Conservation (phyloP, 1,140 invertebrate genomes). For the Pseudomyrmex dendroicus region DNA sequence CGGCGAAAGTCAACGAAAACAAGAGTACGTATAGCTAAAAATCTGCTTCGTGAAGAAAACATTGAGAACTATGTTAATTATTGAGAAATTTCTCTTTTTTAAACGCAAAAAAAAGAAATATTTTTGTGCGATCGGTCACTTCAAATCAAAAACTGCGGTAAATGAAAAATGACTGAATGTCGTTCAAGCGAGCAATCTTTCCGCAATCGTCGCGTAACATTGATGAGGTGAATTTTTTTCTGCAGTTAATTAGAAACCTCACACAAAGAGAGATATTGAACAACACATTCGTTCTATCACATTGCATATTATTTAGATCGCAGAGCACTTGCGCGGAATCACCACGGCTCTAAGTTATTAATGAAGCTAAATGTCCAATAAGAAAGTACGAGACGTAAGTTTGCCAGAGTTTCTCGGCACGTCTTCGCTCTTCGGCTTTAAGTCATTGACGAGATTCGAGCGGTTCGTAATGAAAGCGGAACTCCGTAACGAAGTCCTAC, state of each 20-base stretch:
- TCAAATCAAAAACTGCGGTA: background rate
- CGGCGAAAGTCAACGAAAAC: background rate
- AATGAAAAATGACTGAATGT: background rate
- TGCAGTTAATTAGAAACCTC: background rate
- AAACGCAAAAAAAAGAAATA: background rate
- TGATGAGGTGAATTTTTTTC: background rate
- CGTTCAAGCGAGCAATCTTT: background rate
- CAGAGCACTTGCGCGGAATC: conserved; percentile 65
- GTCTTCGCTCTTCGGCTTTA: conserved; percentile 56
- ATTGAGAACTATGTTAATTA: background rate
- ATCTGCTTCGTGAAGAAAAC: background rate
- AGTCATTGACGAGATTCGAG: conserved; percentile 66
- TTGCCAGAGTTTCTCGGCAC: conserved; percentile 28
- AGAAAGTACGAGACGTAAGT: conserved; percentile 62
- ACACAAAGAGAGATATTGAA: background rate
- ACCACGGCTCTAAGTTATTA: conserved; percentile 65
- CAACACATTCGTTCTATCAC: background rate
- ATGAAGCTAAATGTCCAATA: conserved; percentile 63
- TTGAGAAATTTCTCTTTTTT: background rate
- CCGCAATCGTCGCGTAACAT: background rate
- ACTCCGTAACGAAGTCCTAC: conserved; percentile 71
- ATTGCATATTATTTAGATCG: conserved; percentile 12
- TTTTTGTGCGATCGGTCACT: background rate
- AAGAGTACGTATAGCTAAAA: background rate
- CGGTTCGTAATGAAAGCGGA: conserved; percentile 69